Conservation (phyloP, 2,888 invertebrate genomes). For the Corbicula japonica region DNA sequence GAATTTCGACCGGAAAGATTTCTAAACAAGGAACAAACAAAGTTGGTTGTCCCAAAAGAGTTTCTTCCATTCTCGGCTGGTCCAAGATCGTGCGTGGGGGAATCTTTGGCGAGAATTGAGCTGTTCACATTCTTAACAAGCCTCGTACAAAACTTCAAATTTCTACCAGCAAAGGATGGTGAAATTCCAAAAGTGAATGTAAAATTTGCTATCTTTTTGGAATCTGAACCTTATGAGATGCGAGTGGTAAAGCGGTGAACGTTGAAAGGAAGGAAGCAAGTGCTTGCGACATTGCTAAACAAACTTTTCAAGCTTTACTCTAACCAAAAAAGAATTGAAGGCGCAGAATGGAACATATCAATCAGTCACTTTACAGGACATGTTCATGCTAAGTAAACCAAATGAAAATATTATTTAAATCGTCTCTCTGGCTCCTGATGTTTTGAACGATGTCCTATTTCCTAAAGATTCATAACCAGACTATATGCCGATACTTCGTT, state of each 20-base stretch:
- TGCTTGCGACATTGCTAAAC: too few relatives aligned
- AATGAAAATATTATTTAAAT: too few relatives aligned
- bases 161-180: slow-evolving; percentile 6
- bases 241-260: neutral
- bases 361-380: too few relatives aligned
- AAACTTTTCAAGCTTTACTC: too few relatives aligned
- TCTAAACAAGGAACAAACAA: slow-evolving; percentile 39
- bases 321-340: too few relatives aligned
- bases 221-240: neutral
- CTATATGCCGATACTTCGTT: too few relatives aligned
- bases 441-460: too few relatives aligned
- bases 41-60: slow-evolving; percentile 29
- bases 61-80: slow-evolving; percentile 52
- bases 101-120: slow-evolving; percentile 48
- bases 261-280: too few relatives aligned
- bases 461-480: too few relatives aligned
- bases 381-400: too few relatives aligned
- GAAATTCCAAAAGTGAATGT: neutral
- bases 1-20: slow-evolving; percentile 76
- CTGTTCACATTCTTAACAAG: slow-evolving; percentile 36
- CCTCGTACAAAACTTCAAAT: slow-evolving; percentile 10
- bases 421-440: too few relatives aligned
- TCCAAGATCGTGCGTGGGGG: slow-evolving; percentile 56
- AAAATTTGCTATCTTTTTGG: neutral
- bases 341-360: too few relatives aligned